phyloP scores from a whole-genome alignment of 1,140 invertebrate genomes.

The Psix sp. region DNA sequence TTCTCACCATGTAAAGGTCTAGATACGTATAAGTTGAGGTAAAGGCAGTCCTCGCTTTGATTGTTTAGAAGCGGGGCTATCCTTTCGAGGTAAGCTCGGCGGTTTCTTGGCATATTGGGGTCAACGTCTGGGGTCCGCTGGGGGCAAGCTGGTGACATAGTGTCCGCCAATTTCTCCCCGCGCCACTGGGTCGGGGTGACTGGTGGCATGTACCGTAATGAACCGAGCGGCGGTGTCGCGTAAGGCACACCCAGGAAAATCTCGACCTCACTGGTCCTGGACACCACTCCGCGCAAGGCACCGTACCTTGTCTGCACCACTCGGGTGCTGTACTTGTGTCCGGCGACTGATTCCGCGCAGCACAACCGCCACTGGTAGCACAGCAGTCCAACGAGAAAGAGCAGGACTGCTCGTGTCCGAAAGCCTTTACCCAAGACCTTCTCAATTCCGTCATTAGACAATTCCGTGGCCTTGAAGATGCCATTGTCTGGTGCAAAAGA shows the following conservation, averaged over 20 bases:
- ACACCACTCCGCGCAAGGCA: constrained; percentile 87
- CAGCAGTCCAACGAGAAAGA: constrained; percentile 76
- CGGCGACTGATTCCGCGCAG: constrained; percentile 68
- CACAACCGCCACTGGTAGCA: constrained; percentile 65
- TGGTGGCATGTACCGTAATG: constrained; percentile 93
- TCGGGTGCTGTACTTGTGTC: constrained; percentile 86
- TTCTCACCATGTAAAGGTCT: constrained; percentile 82
- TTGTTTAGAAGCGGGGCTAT: constrained; percentile 89
- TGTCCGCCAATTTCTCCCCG: constrained; percentile 87
- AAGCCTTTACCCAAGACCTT: constrained; percentile 9
- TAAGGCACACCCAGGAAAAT: constrained; percentile 97
- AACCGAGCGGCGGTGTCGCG: constrained; percentile 87
- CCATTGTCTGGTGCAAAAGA: background rate
- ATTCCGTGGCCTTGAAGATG: constrained; percentile 11
- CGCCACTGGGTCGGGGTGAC: constrained; percentile 93
- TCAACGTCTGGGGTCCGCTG: constrained; percentile 88
- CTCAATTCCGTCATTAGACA: constrained; percentile 39
- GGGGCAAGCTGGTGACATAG: constrained; percentile 92
- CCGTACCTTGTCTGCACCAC: constrained; percentile 93
- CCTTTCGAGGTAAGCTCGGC: constrained; percentile 88
- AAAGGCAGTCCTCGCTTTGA: constrained; percentile 98
- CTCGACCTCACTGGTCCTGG: constrained; percentile 89
- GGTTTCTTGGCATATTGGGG: constrained; percentile 85
- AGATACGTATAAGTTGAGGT: constrained; percentile 96
- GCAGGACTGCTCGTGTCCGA: constrained; percentile 51